Base-by-base conservation (phyloP, 2,888 invertebrate species). In the Silvanus unidentatus region DNA sequence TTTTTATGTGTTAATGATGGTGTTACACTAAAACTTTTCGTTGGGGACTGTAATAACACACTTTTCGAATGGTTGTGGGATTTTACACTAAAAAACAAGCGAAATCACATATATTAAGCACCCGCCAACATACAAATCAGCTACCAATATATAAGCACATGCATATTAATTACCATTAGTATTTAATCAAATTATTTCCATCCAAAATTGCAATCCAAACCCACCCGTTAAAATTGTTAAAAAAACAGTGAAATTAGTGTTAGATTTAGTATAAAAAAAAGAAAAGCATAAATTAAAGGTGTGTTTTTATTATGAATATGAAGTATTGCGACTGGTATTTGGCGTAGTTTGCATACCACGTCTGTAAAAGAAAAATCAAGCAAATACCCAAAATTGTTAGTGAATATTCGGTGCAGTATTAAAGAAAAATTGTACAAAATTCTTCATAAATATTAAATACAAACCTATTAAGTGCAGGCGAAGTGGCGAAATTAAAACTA, bases 401-500 rank as follows among this genome's bases (percentile, higher is more conserved):
- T 12, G n/a, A 16, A 15, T 40, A 43, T n/a, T n/a, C n/a, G 35
- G n/a, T 13, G 29, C 11, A 34, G 10, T 36, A 36, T 39, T 37
- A 35, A 39, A 42, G 42, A 40, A 43, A 37, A 37, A 37, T 16
- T 12, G 6, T 13, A 3, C 37, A 3, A 12, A 32, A 37, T 37
- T 37, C 6, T 4, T 12, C 4, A 32, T 14, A 10, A 37, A 3
- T 6, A 32, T 5, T 5, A 22, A 22, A 53, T 66, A 66, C 71
- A 59, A 69, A 73, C 73, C 74, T 73, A 65, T 65, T 65, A 50
- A 66, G 60, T 50, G 66, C 59, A 50, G 73, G 66, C 57, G 72
- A 70, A 59, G 72, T 67, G 62, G 74, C 68, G 71, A 76, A 76
- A 72, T 74, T 75, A 74, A 77, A 75, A 63, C 69, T 71, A 57